A percentile compares a stretch with the other conserved stretches of the same genome.
These are phyloP conservation scores for Caloenas nicobarica DNA, from an alignment of 2,113 vertebrate genomes.

Conservation along the genomic window DNA sequence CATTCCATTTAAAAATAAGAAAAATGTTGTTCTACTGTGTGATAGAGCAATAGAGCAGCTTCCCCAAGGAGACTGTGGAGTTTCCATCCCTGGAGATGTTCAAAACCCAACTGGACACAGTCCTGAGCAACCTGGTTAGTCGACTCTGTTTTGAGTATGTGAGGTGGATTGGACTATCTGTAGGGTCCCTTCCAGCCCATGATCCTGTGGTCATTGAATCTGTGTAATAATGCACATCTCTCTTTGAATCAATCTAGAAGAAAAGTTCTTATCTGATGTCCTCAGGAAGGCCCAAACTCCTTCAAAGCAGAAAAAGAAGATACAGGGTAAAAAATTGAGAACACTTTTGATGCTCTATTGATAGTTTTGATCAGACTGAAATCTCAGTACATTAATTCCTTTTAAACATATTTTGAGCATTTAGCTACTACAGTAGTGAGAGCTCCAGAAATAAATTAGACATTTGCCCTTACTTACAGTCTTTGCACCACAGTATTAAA, in stretches of 20 bases:
- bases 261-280: not conserved
- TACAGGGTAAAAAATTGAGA: not conserved
- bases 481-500: not conserved
- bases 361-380: not conserved
- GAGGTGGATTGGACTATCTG: rapidly evolving
- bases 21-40: rapidly evolving
- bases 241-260: not conserved
- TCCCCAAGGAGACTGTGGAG: not conserved
- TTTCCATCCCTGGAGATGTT: not conserved
- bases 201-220: not conserved
- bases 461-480: not conserved
- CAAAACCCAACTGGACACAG: not conserved
- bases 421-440: not conserved
- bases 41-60: rapidly evolving
- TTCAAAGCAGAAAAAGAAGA: not conserved
- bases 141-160: not conserved
- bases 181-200: not conserved
- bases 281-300: not conserved
- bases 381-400: not conserved
- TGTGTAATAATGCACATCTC: not conserved
- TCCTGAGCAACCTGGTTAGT: not conserved
- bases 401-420: not conserved
- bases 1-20: not conserved
- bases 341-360: rapidly evolving
- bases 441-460: not conserved